A percentile compares a stretch with the other conserved stretches of the same genome.
phyloP scores from a whole-genome alignment of 2,888 invertebrate genomes.

The Lasius platythorax region DNA sequence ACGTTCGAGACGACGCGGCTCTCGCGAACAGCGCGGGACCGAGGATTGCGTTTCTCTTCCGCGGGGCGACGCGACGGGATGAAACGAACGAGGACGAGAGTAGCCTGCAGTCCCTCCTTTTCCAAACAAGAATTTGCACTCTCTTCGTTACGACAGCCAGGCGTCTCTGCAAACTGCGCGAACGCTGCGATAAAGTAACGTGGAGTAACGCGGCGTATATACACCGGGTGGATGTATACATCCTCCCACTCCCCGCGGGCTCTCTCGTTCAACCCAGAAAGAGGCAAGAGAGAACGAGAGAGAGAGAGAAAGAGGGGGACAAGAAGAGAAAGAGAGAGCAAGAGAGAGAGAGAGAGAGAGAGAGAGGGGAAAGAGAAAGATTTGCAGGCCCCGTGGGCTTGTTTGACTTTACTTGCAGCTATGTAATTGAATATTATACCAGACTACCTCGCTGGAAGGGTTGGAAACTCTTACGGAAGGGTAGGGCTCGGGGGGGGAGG shows the following conservation, averaged over 20 bases:
- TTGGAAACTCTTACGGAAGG: constrained; percentile 82
- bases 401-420: constrained; percentile 85
- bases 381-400: constrained; percentile 81
- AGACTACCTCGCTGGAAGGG: constrained; percentile 81
- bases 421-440: constrained; percentile 86
- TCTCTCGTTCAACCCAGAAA: constrained; percentile 72
- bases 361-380: constrained; percentile 71
- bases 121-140: constrained; percentile 75
- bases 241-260: constrained; percentile 59
- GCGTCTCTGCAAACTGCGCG: constrained; percentile 76
- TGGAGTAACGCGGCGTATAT: constrained; percentile 74
- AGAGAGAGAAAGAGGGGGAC: constrained; percentile 36
- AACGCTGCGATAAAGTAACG: constrained; percentile 73
- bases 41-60: constrained; percentile 1
- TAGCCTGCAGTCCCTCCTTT: constrained; percentile 70
- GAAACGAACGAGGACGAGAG: constrained; percentile 39
- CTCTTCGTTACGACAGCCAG: constrained; percentile 73
- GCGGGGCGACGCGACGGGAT: constrained; percentile 13
- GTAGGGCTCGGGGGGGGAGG: constrained; percentile 61
- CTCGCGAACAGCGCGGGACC: neutral
- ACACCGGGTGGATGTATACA: constrained; percentile 64
- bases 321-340: constrained; percentile 6
- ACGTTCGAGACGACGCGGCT: constrained; percentile 11
- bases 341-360: constrained; percentile 53
- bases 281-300: constrained; percentile 57